Base-by-base conservation (phyloP, 2,888 invertebrate genomes). In the Smittia aterrima region DNA sequence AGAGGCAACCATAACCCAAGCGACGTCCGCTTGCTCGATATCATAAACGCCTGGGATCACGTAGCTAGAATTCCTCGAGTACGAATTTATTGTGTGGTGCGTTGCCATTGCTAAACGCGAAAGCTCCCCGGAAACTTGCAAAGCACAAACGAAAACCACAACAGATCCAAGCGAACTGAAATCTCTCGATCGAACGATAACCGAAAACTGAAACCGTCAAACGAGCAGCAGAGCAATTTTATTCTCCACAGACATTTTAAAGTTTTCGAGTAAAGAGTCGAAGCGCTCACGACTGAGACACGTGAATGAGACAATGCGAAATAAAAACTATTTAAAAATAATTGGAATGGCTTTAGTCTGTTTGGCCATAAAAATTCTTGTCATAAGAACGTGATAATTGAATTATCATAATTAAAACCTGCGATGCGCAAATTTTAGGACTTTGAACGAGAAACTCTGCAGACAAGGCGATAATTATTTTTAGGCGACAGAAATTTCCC, bases 11-110 rank as follows among this genome's bases (percentile, higher is more conserved):
- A 70, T 54, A 27, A 70, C 32, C 70, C 70, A 70, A 3, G 27
- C 24, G 4, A 41, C 70, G 20, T 70, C 70, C 22, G 47, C 47
- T 22, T 25, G 22, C 53, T 70, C 70, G 18, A 54, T 54, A 70
- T 70, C 70, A 32, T 70, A 70, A 3, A 70, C 70, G 13, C 54
- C 54, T 16, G 70, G 70, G 22, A 86, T 86, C 53, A 70, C 70
- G 54, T 70, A 70, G 13, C 53, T 70, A 4, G n/a, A 11, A 53
- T 70, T 70, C n/a, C 70, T 41, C 11, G 54, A 47, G 41, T 53
- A 70, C 27, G 54, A 54, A n/a, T 70, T 16, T 41, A 70, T 70
- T 20, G 53, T 70, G 54, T 54, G 41, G 53, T 27, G 18, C 40
- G 70, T 53, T 24, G 70, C 40, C 54, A 53, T 70, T 58, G 18